Conservation (phyloP, 2,797 vertebrate species). For the Ispidina lecontei region DNA sequence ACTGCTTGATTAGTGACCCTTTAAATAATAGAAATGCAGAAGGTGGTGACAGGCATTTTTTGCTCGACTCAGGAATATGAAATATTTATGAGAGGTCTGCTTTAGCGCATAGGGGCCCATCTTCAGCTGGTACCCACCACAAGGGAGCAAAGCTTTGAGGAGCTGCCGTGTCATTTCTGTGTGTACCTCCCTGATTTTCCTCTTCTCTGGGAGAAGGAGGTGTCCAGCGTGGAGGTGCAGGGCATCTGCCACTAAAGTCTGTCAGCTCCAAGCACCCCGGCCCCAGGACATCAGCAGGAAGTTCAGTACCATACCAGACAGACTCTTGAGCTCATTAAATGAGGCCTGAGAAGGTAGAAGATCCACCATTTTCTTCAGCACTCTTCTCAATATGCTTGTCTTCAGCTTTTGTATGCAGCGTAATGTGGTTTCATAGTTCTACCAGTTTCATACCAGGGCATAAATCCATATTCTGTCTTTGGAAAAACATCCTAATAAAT, state of each 20-base stretch:
- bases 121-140: fast-evolving
- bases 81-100: slow-evolving; percentile 5
- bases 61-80: not conserved
- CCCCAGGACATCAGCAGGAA: not conserved
- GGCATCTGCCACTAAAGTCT: not conserved
- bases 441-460: not conserved
- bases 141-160: not conserved
- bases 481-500: not conserved
- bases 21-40: slow-evolving; percentile 36
- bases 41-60: not conserved
- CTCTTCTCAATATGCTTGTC: not conserved
- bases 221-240: not conserved
- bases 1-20: slow-evolving; percentile 52
- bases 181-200: not conserved
- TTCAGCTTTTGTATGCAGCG: fast-evolving
- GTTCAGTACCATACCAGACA: fast-evolving
- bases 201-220: not conserved
- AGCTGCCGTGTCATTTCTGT: not conserved
- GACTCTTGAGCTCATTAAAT: not conserved
- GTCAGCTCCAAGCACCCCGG: too few relatives aligned
- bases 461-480: not conserved
- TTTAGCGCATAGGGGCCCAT: not conserved
- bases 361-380: not conserved
- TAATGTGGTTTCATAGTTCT: not conserved
- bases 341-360: not conserved